A percentile compares a stretch with the other conserved stretches of the same genome.
phyloP scores from a whole-genome alignment of 1,140 invertebrate species.

The Hypothenemus hampei region DNA sequence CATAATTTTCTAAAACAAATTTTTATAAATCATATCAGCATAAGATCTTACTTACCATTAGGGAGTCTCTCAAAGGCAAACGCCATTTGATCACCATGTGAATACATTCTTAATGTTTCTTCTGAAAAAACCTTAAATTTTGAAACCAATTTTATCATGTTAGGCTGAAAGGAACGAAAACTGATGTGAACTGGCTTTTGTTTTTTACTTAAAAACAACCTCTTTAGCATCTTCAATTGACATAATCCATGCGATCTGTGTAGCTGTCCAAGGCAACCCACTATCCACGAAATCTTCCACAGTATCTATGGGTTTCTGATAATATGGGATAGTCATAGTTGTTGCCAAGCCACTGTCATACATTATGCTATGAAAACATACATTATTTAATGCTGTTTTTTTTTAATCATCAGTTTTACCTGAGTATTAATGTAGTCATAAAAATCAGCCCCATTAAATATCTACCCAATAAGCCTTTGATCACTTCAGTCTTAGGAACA shows the following conservation, averaged over 20 bases:
- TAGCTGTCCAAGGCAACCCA: conserved; percentile 32
- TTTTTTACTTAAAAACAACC: conserved; percentile 6
- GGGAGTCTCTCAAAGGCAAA: not conserved
- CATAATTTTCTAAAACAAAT: conserved; percentile 42
- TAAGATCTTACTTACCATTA: not conserved
- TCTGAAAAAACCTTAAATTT: conserved; percentile 26
- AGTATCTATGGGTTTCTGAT: conserved; percentile 33
- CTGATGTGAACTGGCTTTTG: not conserved
- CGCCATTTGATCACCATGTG: not conserved
- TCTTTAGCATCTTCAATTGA: conserved; percentile 32
- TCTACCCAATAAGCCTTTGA: conserved; percentile 7
- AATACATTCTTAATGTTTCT: conserved; percentile 11
- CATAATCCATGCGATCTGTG: conserved; percentile 33
- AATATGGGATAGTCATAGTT: conserved; percentile 51
- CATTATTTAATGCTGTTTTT: not conserved
- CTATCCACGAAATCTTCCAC: conserved; percentile 28
- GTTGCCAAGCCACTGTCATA: conserved; percentile 53
- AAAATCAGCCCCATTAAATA: conserved; percentile 42
- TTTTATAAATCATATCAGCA: not conserved
- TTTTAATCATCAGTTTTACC: conserved; percentile 14
- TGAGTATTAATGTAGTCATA: conserved; percentile 48
- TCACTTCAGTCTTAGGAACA: conserved; percentile 12
- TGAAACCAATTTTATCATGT: not conserved
- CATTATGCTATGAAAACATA: conserved; percentile 21
- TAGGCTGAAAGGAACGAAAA: conserved; percentile 11